Base-by-base conservation (phyloP, 2,113 vertebrate species). In the Epinephelus fuscoguttatus region DNA sequence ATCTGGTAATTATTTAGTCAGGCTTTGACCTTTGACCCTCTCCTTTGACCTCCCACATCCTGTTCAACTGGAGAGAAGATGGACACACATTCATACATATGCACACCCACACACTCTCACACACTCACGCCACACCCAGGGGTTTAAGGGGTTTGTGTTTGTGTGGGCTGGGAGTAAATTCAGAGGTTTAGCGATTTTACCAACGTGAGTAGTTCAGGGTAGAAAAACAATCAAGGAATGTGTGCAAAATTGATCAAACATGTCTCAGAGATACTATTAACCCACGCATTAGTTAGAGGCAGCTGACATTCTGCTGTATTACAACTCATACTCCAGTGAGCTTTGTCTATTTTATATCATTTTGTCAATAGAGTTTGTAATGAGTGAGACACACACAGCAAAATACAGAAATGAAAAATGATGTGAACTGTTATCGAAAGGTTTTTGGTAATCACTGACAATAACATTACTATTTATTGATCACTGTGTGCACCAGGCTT, bases 1-100 rank as follows among this genome's bases (percentile, higher is more conserved):
- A 92, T 79, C 86, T 81, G 91, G 93, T 64, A 56, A 94, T 96
- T 96, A 92, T 96, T 91, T 84, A 89, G 88, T 93, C 86, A 84
- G 89, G 81, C 91, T 86, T 91, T 91, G 94, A 81, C 91, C 85
- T 91, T 88, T 92, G 91, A 94, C 92, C 92, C 62, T 84, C 68
- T 81, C 77, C 81, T 89, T 85, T 95, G 91, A 93, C 94, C 94
- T 92, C 80, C 75, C 75, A 89, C 91, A 92, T 94, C 93, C 94
- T 94, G 90, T 85, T 88, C 88, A 88, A 69, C 82, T 72, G 70
- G 72, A 87, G 88, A 81, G 40, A 79, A 80, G 85, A 87, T 89
- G 86, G 84, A 82, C 81, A 83, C 84, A 87, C 81, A 78, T 80
- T 84, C 87, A 94, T 89, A 82, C 90, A 91, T 88, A 90, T 90